A percentile compares a stretch with the other conserved stretches of the same genome.
Evolutionary conservation across 1,140 invertebrate genomes (phyloP).

Genomic region (Mizuhopecten yessoensis): DNA sequence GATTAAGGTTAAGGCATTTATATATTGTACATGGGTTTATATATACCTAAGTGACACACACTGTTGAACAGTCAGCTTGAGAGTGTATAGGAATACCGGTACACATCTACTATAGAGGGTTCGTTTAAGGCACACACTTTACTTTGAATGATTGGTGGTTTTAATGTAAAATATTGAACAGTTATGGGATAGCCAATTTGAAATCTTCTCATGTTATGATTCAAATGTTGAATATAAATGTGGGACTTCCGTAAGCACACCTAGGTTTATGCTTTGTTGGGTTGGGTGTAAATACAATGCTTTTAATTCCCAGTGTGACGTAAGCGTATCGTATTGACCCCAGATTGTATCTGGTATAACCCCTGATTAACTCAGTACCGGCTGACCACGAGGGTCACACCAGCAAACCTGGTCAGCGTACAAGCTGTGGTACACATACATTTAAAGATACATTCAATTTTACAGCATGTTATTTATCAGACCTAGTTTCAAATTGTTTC

Average conservation of each 20-base stretch:
- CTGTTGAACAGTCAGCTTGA: background rate
- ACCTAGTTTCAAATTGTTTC: no score
- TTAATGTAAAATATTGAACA: background rate
- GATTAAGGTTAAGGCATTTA: background rate
- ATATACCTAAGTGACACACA: background rate
- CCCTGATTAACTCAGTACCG: background rate
- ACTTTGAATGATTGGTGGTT: background rate
- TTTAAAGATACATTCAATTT: no score
- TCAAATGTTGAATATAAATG: background rate
- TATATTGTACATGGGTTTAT: slow-evolving; percentile 1
- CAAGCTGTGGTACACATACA: no score
- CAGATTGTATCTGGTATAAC: background rate
- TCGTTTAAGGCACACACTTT: no score
- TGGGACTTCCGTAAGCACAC: background rate
- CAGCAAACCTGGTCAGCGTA: no score
- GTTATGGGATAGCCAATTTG: background rate
- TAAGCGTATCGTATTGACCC: background rate
- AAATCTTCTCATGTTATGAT: background rate
- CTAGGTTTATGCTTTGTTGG: background rate
- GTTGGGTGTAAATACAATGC: background rate
- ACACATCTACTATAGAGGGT: background rate
- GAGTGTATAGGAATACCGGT: background rate
- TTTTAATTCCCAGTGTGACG: background rate
- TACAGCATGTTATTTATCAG: no score
- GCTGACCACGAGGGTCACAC: background rate